phyloP scores from a whole-genome alignment of 2,113 vertebrate genomes.

The Trematocara marginatum region DNA sequence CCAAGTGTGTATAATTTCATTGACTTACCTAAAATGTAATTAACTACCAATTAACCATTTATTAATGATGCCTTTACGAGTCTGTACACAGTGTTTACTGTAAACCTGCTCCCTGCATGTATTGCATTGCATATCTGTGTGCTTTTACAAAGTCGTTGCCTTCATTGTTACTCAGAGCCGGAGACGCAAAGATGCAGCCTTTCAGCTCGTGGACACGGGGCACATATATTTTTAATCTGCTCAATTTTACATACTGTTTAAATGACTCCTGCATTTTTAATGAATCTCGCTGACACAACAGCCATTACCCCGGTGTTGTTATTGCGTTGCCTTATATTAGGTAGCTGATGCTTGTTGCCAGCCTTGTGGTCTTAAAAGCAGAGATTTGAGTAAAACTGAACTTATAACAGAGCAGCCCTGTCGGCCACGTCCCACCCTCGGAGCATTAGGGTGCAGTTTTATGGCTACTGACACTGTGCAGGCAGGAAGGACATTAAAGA shows the following conservation, averaged over 20 bases:
- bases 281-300: conserved; percentile 37
- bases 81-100: background rate
- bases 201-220: background rate
- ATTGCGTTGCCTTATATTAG: background rate
- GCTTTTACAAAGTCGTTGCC: background rate
- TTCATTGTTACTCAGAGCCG: conserved; percentile 9
- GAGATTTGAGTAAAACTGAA: conserved; percentile 22
- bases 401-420: conserved; percentile 3
- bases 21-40: background rate
- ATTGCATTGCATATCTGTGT: background rate
- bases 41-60: background rate
- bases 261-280: conserved; percentile 68
- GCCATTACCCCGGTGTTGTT: conserved; percentile 1
- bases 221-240: conserved; percentile 66
- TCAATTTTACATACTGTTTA: conserved; percentile 66
- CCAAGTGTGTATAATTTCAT: background rate
- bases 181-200: background rate
- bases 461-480: conserved; percentile 35
- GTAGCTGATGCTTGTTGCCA: background rate
- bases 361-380: background rate
- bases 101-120: background rate
- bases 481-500: conserved; percentile 60
- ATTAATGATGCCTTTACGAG: background rate
- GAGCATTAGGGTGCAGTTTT: conserved; percentile 40
- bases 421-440: background rate